These are phyloP conservation scores for Probaryconus sp. DNA, from an alignment of 1,140 invertebrate genomes.

Conservation along the genomic window DNA sequence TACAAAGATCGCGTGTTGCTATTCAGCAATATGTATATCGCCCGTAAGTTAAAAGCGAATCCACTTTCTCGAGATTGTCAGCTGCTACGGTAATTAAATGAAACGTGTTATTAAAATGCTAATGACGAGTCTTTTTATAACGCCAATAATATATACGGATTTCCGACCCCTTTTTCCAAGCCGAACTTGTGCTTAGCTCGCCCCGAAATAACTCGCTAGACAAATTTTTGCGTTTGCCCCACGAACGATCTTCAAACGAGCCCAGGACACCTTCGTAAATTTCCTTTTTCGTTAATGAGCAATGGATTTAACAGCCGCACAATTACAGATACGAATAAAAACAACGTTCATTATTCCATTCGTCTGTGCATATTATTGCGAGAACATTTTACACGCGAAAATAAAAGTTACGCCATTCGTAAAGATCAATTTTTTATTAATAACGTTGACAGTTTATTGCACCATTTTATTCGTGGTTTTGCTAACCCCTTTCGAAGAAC, in stretches of 20 bases:
- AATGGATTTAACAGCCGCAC: not conserved
- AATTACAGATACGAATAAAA: too few species aligned
- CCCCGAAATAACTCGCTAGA: constrained; percentile 5
- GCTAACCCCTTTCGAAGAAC: too few species aligned
- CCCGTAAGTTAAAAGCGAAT: constrained; percentile 32
- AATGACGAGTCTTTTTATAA: constrained; percentile 41
- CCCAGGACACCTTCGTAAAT: constrained; percentile 27
- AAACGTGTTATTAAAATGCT: constrained; percentile 56
- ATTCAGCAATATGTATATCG: constrained; percentile 48
- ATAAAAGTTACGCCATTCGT: too few species aligned
- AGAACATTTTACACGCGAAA: too few species aligned
- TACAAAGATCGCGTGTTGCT: constrained; percentile 48
- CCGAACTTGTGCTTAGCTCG: not conserved
- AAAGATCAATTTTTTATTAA: too few species aligned
- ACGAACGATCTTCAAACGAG: constrained; percentile 4
- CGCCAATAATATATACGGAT: constrained; percentile 15
- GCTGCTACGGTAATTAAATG: constrained; percentile 57
- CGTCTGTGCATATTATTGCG: too few species aligned
- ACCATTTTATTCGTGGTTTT: too few species aligned
- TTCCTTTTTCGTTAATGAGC: constrained; percentile 15
- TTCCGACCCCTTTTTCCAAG: constrained; percentile 7
- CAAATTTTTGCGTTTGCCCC: too few species aligned
- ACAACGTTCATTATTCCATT: too few species aligned
- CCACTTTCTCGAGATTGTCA: constrained; percentile 50
- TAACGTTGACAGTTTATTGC: too few species aligned